These are phyloP conservation scores for Ophion slaviceki DNA, from an alignment of 2,888 invertebrate genomes.

Conservation along the genomic window DNA sequence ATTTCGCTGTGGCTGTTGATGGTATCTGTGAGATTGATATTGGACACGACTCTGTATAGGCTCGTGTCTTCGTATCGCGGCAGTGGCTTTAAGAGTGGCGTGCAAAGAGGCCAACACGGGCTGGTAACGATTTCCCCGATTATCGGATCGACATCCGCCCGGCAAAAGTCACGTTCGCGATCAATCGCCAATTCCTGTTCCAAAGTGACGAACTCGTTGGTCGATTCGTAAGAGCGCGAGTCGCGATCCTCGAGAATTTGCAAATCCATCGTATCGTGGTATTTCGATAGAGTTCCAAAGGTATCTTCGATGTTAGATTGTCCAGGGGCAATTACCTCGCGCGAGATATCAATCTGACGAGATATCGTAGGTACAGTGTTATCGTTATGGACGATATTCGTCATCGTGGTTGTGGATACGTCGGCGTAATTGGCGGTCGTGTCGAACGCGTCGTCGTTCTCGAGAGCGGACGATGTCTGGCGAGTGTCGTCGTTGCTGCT, in stretches of 20 bases:
- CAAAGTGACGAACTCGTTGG: conserved; percentile 73
- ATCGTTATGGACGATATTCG: neutral
- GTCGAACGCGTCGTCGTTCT: conserved; percentile 49
- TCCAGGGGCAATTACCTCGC: conserved; percentile 39
- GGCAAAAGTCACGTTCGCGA: conserved; percentile 30
- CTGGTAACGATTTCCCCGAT: neutral
- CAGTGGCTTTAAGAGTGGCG: conserved; percentile 60
- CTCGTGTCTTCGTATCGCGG: conserved; percentile 74
- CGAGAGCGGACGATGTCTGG: conserved; percentile 12
- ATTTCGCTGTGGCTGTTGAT: conserved; percentile 44
- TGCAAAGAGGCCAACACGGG: conserved; percentile 21
- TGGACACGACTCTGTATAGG: conserved; percentile 71
- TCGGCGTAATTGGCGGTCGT: conserved; percentile 69
- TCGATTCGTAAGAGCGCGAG: conserved; percentile 74
- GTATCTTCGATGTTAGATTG: conserved; percentile 27
- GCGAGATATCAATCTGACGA: conserved; percentile 4
- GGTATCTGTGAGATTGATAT: conserved; percentile 69
- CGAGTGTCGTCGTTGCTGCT: conserved; percentile 62
- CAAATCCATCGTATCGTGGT: neutral
- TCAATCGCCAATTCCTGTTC: conserved; percentile 66
- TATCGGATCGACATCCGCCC: neutral
- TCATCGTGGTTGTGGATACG: conserved; percentile 51
- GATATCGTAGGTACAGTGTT: neutral
- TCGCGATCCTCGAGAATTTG: conserved; percentile 55
- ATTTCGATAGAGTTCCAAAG: neutral